Base-by-base conservation (phyloP, 1,140 invertebrate genomes). In the Atopsyche davidsoni region DNA sequence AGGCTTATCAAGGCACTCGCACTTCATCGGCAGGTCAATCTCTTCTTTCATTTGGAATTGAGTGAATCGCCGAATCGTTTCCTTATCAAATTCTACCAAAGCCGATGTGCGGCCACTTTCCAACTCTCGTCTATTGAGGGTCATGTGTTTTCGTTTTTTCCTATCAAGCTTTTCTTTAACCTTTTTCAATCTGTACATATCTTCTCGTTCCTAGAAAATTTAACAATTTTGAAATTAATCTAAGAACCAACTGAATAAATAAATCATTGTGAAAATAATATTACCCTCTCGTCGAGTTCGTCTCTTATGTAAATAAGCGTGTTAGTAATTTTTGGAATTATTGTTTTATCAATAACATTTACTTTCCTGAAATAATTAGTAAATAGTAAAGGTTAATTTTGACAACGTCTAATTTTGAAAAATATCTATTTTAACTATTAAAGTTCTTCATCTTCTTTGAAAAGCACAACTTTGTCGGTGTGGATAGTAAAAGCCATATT, bases 241-340 rank as follows among this genome's bases (percentile, higher is more conserved):
- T 2, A 17, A 14, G 3, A 23, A 28, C 6, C 19, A 23, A 7
- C 6, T 17, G 25, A 6, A 4, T 21, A 45, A 13, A 45, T 45
- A 6, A 40, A 7, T 13, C 4, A 16, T 21, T 11, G 17, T 2
- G 13, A 42, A 43, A 17, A 18, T 17, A 19, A 32, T 21, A 4
- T 58, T 62, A 72, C 70, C 59, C 64, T 60, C 58, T 72, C 70
- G 50, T 69, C 70, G 58, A 72, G 66, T 63, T 72, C 69, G 42
- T 59, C 65, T 24, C 62, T 35, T 47, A 72, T 71, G 46, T 71
- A 71, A 25, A 35, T 58, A 62, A 70, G 67, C 23, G 70, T 72
- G 40, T 70, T 70, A 3, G 57, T 58, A 34, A 71, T 50, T 47
- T 69, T 68, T 9, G 69, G 70, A 56, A 71, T 62, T 11, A 69